These are phyloP conservation scores for Pocillopora damicornis DNA, from an alignment of 64 coral and sea anemone genomes.

Conservation along the genomic window DNA sequence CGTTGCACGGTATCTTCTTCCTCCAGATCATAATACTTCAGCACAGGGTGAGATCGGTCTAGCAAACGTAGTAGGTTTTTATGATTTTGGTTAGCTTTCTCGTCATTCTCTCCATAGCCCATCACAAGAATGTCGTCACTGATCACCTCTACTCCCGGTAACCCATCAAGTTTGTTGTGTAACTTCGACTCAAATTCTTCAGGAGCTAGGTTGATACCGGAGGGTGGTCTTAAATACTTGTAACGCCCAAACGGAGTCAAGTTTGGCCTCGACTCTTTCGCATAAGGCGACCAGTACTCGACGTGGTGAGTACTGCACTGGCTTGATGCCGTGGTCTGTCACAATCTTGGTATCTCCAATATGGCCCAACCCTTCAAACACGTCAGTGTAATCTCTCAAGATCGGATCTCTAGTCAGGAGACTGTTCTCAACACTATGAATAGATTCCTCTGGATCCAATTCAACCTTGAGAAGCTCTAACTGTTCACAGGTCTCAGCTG, in stretches of 20 bases:
- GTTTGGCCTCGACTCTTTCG: slow-evolving; percentile 28
- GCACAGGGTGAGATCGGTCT: slow-evolving; percentile 18
- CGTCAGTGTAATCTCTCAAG: slow-evolving; percentile 30
- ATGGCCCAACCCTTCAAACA: slow-evolving; percentile 43
- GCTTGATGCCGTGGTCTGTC: slow-evolving; percentile 28
- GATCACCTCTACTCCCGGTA: slow-evolving; percentile 35
- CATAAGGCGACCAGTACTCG: slow-evolving; percentile 24
- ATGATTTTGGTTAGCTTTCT: slow-evolving; percentile 15
- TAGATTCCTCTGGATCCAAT: slow-evolving; percentile 23
- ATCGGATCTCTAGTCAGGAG: slow-evolving; percentile 51
- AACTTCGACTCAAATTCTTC: slow-evolving; percentile 41
- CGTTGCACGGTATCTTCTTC: background rate
- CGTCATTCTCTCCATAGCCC: slow-evolving; percentile 28
- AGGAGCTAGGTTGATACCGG: slow-evolving; percentile 32
- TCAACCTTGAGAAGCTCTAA: slow-evolving; percentile 46
- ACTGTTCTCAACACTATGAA: too few species aligned
- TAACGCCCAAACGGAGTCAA: slow-evolving; percentile 26
- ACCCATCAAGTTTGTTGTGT: slow-evolving; percentile 22
- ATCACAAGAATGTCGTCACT: slow-evolving; percentile 40
- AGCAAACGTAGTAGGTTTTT: slow-evolving; percentile 25
- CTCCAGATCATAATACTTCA: background rate
- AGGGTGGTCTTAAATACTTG: slow-evolving; percentile 38
- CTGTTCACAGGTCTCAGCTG: slow-evolving; percentile 47
- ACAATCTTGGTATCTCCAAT: slow-evolving; percentile 44
- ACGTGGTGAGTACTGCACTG: slow-evolving; percentile 32